These are phyloP conservation scores for Salvelinus fontinalis DNA, from an alignment of 2,113 vertebrate genomes.

Conservation along the genomic window DNA sequence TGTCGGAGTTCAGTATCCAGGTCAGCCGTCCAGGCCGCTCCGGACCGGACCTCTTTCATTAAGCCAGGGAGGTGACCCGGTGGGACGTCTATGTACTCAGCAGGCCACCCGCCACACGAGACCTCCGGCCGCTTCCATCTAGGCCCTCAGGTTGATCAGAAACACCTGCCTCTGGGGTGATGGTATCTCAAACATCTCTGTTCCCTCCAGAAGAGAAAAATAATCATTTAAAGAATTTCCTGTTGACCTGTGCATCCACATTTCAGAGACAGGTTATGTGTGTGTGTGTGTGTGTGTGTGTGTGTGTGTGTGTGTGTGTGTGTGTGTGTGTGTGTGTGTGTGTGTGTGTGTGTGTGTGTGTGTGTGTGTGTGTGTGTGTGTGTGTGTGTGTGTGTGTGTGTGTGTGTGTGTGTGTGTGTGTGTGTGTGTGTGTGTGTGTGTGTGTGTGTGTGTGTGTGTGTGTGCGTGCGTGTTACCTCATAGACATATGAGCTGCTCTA, in stretches of 20 bases:
- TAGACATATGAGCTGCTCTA: neutral
- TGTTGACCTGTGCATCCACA: slow-evolving; percentile 48
- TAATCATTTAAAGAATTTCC: slow-evolving; percentile 47
- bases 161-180: slow-evolving; percentile 61
- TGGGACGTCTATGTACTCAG: slow-evolving; percentile 66
- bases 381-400: slow-evolving; percentile 8
- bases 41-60: slow-evolving; percentile 71
- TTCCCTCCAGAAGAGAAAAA: slow-evolving; percentile 47
- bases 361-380: slow-evolving; percentile 10
- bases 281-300: slow-evolving; percentile 22
- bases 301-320: slow-evolving; percentile 21
- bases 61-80: slow-evolving; percentile 56
- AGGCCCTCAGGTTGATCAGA: slow-evolving; percentile 68
- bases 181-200: slow-evolving; percentile 62
- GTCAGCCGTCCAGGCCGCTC: slow-evolving; percentile 43
- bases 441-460: slow-evolving; percentile 12
- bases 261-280: slow-evolving; percentile 16
- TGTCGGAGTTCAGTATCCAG: slow-evolving; percentile 39
- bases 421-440: slow-evolving; percentile 18
- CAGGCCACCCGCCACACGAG: slow-evolving; percentile 52
- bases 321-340: neutral
- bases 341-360: slow-evolving; percentile 24
- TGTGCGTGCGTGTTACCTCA: neutral
- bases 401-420: slow-evolving; percentile 22
- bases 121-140: slow-evolving; percentile 47